Base-by-base conservation (phyloP, 2,888 invertebrate genomes). In the Tiliacea aurago region DNA sequence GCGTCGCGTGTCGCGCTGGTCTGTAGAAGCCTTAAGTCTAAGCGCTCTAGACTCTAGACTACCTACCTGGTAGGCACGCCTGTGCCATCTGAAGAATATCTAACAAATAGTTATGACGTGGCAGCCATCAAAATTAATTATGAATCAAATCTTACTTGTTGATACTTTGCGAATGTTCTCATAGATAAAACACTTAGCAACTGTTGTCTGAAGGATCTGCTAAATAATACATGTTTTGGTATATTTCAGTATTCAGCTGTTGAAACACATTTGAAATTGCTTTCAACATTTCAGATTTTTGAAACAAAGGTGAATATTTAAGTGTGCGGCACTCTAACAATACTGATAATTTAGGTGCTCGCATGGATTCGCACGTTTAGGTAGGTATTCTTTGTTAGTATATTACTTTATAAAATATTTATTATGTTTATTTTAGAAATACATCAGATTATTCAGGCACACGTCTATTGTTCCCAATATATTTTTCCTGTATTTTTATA, bases 111-210 rank as follows among this genome's bases (percentile, higher is more conserved):
- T 67, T 71, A 61, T 63, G 56, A 61, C 49, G 23, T 70, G 61
- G 43, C 47, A 81, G 53, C 51, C 51, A 66, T 61, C 73, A 61
- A 58, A 73, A 86, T 78, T 83, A 83, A 84, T 81, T 84, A 81
- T 85, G 78, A 84, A 83, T 84, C 86, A 80, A 80, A 73, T 72
- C 70, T 55, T 73, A 80, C 47, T 66, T 76, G 71, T 82, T 79
- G 70, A 76, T 84, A 81, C 59, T 83, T 80, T 66, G 53, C 37
- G 62, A 65, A 45, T 56, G 58, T 70, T 73, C 56, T 75, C 61
- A 59, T 71, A 62, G 66, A 63, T 56, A 63, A 33, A 43, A 66
- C 49, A 64, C 18, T 33, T 18, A 76, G 61, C 63, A 74, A 73
- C 59, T 72, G 68, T 70, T 76, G 55, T 84, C 49, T 73, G 20